These are phyloP conservation scores for Sarcophilus harrisii DNA, from an alignment of 2,797 vertebrate genomes.

Conservation along the genomic window DNA sequence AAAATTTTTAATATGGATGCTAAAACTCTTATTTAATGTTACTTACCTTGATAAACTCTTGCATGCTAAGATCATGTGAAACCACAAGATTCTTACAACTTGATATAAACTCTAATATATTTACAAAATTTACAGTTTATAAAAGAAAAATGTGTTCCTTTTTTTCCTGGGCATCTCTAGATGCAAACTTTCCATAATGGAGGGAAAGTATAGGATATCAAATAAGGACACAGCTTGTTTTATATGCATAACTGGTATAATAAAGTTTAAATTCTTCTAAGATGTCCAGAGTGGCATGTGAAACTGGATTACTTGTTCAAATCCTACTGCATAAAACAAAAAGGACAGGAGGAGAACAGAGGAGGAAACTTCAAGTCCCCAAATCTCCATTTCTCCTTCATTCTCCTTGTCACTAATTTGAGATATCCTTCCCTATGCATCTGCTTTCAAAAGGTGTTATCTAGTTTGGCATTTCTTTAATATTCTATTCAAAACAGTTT, in stretches of 20 bases:
- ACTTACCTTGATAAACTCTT: constrained; percentile 14
- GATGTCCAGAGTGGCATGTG: neutral
- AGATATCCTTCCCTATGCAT: neutral
- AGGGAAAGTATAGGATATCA: neutral
- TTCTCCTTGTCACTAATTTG: neutral
- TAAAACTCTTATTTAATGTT: constrained; percentile 2
- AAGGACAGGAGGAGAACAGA: neutral
- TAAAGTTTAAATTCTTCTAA: neutral
- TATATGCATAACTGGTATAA: neutral
- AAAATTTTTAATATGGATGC: neutral
- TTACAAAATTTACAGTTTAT: neutral
- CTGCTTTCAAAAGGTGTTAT: neutral
- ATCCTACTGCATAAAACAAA: neutral
- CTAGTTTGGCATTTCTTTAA: neutral
- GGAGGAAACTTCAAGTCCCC: neutral
- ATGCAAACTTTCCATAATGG: neutral
- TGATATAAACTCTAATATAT: neutral
- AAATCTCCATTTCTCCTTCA: neutral
- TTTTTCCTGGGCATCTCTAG: constrained; percentile 28
- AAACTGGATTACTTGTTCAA: neutral
- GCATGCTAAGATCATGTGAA: neutral
- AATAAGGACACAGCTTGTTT: neutral
- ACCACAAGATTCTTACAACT: constrained; percentile 17
- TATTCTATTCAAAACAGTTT: neutral
- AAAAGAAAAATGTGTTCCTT: constrained; percentile 15